phyloP scores from a whole-genome alignment of 2,113 vertebrate species.

The Raja brachyura region DNA sequence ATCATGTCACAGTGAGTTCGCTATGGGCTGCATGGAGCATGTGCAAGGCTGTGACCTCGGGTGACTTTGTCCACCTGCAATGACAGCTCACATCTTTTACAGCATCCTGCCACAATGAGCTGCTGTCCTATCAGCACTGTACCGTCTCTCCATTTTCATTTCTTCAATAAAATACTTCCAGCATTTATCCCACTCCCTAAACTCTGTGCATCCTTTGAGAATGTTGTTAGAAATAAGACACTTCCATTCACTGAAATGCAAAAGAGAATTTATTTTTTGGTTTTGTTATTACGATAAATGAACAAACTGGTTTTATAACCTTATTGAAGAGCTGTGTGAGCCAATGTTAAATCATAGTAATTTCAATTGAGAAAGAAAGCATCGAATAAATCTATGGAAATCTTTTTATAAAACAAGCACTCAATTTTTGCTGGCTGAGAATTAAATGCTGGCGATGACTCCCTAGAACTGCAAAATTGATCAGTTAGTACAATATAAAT shows the following conservation, averaged over 20 bases:
- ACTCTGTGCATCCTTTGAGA: no score
- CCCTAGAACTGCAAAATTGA: background rate
- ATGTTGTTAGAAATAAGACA: background rate
- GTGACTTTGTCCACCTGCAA: slow-evolving; percentile 35
- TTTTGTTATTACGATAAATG: no score
- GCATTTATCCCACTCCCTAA: background rate
- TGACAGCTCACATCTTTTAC: slow-evolving; percentile 30
- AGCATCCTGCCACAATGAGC: background rate
- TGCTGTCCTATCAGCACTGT: slow-evolving; percentile 26
- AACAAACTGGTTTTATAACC: background rate
- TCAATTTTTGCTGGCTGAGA: background rate
- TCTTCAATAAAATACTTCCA: background rate
- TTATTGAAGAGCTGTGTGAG: background rate
- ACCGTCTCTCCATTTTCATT: background rate
- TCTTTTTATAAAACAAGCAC: background rate
- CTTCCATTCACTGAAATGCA: background rate
- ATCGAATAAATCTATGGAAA: background rate
- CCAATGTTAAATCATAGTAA: background rate
- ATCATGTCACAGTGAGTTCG: slow-evolving; percentile 33
- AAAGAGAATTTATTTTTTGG: background rate
- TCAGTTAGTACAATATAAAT: background rate
- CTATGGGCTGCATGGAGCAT: slow-evolving; percentile 18
- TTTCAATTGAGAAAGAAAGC: no score
- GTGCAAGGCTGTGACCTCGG: slow-evolving; percentile 35
- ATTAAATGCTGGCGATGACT: background rate